A percentile compares a stretch with the other conserved stretches of the same genome.
Evolutionary conservation across 2,797 vertebrate genomes (phyloP).

Genomic region (Chanos chanos): DNA sequence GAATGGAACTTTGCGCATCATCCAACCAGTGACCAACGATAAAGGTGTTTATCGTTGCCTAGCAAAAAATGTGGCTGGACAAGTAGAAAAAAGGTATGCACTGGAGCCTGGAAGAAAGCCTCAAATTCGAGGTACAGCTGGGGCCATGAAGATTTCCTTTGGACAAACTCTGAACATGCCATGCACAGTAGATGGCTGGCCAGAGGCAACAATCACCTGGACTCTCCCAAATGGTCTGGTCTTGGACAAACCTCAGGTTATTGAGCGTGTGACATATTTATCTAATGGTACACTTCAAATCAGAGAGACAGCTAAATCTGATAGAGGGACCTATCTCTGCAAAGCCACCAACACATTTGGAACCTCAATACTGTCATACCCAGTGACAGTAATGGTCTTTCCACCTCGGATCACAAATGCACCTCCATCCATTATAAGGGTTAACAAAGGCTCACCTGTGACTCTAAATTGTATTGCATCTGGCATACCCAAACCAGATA

Average conservation of each 20-base stretch:
- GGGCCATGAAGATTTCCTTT: slow-evolving; percentile 69
- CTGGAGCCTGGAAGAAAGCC: slow-evolving; percentile 72
- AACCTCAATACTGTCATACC: slow-evolving; percentile 65
- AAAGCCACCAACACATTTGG: slow-evolving; percentile 75
- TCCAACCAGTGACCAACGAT: slow-evolving; percentile 54
- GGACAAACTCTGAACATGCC: slow-evolving; percentile 68
- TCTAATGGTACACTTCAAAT: slow-evolving; percentile 73
- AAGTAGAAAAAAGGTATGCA: slow-evolving; percentile 73
- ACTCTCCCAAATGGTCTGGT: slow-evolving; percentile 72
- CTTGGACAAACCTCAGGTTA: slow-evolving; percentile 67
- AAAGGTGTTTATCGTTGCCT: slow-evolving; percentile 76
- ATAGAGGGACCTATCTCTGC: slow-evolving; percentile 73
- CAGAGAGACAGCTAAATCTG: slow-evolving; percentile 64
- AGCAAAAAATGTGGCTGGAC: slow-evolving; percentile 75
- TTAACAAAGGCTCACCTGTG: slow-evolving; percentile 62
- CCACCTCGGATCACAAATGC: slow-evolving; percentile 68
- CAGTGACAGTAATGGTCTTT: slow-evolving; percentile 71
- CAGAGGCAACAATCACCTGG: slow-evolving; percentile 68
- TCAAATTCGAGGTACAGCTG: slow-evolving; percentile 65
- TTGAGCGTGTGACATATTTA: slow-evolving; percentile 60
- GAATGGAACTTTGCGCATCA: slow-evolving; percentile 69
- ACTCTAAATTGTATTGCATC: slow-evolving; percentile 62
- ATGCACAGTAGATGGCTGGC: slow-evolving; percentile 73
- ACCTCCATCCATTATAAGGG: slow-evolving; percentile 63
- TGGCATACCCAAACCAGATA: slow-evolving; percentile 74